Evolutionary conservation across 2,888 invertebrate species (phyloP), one percentile per base, ranked within the genome.

Genomic region (Eupeodes luniger): DNA sequence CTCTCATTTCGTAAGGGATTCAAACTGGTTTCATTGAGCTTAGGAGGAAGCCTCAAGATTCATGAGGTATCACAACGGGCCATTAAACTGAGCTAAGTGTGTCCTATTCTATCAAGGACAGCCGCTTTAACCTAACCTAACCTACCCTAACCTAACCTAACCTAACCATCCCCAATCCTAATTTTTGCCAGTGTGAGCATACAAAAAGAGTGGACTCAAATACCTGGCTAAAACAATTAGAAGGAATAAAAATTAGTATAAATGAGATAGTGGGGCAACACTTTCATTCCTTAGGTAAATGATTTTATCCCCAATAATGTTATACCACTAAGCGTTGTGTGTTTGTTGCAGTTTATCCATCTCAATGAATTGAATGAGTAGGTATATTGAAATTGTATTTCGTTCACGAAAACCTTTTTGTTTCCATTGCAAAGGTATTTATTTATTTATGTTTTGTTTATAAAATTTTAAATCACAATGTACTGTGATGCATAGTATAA

Each of bases 261-360:
- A 51, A 11, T 51, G 51, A 51, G 5, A 0, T 5, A 27, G 2
- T 53, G 6, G 53, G 69, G 69, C 51, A 69, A 16, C 69, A 36
- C 53, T 53, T 6, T 10, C 1, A n/a, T 12, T 16, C 9, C 11
- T 5, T 19, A 44, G 11, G 0, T 36, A 69, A 53, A 69, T 53
- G 36, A 36, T 53, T 53, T 69, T 36, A 64, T 49, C 70, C 75
- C 1, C 51, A 76, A 49, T 40, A 49, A 53, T 69, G 62, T 57
- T 19, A 19, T 36, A 49, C 76, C 64, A 49, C 76, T 85, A 85
- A 80, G 70, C 69, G 49, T 40, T 14, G 64, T 70, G 44, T 67
- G 72, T 62, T 59, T 80, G 76, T 66, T 72, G 70, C 36, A 59
- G 76, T 76, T 77, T 77, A 81, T 72, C 77, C 67, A 16, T 55